These are phyloP conservation scores for Smittia sp. DNA, from an alignment of 2,888 invertebrate species.

Conservation along the genomic window DNA sequence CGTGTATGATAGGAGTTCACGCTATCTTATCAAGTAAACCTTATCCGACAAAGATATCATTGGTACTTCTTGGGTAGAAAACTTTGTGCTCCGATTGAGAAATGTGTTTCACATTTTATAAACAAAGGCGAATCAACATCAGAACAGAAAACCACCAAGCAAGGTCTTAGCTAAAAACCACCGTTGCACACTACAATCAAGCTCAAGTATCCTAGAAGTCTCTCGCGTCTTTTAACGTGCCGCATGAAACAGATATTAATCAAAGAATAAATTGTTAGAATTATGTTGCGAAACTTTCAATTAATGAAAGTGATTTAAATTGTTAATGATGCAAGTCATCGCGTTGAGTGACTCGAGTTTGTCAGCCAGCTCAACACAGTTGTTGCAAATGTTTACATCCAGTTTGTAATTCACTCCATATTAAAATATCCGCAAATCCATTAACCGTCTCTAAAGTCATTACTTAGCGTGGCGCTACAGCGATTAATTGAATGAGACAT, in stretches of 20 bases:
- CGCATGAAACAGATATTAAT: not conserved
- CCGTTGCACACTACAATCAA: too few species aligned
- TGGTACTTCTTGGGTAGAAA: too few species aligned
- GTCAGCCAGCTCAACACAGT: not conserved
- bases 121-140: too few species aligned
- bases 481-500: conserved; percentile 2
- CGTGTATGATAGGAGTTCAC: too few species aligned
- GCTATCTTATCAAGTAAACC: too few species aligned
- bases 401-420: not conserved
- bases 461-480: conserved; percentile 1
- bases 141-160: too few species aligned
- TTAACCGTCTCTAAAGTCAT: not conserved
- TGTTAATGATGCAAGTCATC: not conserved
- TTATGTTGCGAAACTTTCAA: not conserved
- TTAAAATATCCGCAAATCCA: not conserved
- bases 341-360: not conserved
- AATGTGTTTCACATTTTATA: too few species aligned
- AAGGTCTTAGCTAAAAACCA: too few species aligned
- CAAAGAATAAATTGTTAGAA: not conserved
- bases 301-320: not conserved
- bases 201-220: too few species aligned
- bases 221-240: not conserved
- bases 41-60: too few species aligned
- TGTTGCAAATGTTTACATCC: not conserved
- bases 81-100: too few species aligned